A percentile compares a stretch with the other conserved stretches of the same genome.
Conservation (phyloP, 2,888 invertebrate species). For the Tetranychus truncatus region DNA sequence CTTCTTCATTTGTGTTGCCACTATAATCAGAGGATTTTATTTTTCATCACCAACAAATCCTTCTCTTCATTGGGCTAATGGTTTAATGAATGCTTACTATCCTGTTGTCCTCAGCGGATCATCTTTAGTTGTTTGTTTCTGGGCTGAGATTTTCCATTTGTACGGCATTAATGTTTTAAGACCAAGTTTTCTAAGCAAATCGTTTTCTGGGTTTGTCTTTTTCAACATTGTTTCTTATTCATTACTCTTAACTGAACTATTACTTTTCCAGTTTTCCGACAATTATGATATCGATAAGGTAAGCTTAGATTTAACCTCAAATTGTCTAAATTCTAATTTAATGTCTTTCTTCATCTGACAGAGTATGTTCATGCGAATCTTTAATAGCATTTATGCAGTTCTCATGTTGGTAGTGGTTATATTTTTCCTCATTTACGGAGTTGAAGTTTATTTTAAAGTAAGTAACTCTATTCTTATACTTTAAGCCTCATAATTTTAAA, state of each 20-base stretch:
- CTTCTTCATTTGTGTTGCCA: conserved; percentile 65
- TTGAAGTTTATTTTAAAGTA: conserved; percentile 82
- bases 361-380: conserved; percentile 62
- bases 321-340: no score
- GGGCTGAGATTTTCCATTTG: conserved; percentile 79
- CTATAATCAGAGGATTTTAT: conserved; percentile 65
- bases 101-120: conserved; percentile 70
- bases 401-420: conserved; percentile 70
- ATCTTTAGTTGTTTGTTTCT: conserved; percentile 74
- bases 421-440: conserved; percentile 80
- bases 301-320: not conserved
- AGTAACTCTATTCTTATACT: no score
- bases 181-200: conserved; percentile 73
- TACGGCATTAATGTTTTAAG: conserved; percentile 69
- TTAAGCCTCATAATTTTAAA: no score
- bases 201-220: conserved; percentile 67
- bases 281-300: conserved; percentile 23
- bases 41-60: conserved; percentile 61
- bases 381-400: conserved; percentile 80
- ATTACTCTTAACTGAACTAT: conserved; percentile 50
- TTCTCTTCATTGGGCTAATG: conserved; percentile 59
- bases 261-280: conserved; percentile 25
- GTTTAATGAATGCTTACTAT: conserved; percentile 70
- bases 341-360: conserved; percentile 22
- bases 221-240: conserved; percentile 77